Evolutionary conservation across 1,140 invertebrate genomes (phyloP).

Genomic region (Listronotus oregonensis): DNA sequence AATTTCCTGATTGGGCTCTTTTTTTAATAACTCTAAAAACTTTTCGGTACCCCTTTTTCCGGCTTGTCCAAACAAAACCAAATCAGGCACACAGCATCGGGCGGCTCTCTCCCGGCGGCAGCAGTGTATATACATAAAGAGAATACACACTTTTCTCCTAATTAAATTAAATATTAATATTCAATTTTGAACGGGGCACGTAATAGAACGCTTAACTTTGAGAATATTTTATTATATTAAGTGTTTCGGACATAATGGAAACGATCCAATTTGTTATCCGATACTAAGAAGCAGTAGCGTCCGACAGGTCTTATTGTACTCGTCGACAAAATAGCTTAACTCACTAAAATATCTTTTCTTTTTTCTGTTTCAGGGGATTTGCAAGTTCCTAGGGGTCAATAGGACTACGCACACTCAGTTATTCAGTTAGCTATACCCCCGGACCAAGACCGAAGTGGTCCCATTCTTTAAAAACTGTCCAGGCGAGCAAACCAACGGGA

Average conservation of each 20-base stretch:
- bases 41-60: constrained; percentile 14
- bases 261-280: not conserved
- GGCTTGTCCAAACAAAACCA: constrained; percentile 33
- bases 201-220: constrained; percentile 36
- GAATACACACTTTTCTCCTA: constrained; percentile 41
- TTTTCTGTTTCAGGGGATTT: too few species aligned
- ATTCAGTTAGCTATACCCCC: too few species aligned
- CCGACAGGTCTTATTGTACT: too few species aligned
- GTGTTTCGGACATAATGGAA: constrained; percentile 34
- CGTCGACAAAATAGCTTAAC: too few species aligned
- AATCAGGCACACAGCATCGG: constrained; percentile 34
- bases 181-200: constrained; percentile 38
- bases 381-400: too few species aligned
- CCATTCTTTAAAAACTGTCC: too few species aligned
- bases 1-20: not conserved
- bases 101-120: constrained; percentile 9
- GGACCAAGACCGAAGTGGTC: too few species aligned
- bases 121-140: constrained; percentile 35
- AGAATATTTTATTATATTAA: constrained; percentile 37
- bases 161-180: constrained; percentile 43
- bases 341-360: too few species aligned
- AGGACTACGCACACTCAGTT: too few species aligned
- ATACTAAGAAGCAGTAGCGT: too few species aligned
- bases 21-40: constrained; percentile 33
- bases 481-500: too few species aligned